These are phyloP conservation scores for Sipunculus nudus DNA, from an alignment of 2,888 invertebrate species.

Conservation along the genomic window DNA sequence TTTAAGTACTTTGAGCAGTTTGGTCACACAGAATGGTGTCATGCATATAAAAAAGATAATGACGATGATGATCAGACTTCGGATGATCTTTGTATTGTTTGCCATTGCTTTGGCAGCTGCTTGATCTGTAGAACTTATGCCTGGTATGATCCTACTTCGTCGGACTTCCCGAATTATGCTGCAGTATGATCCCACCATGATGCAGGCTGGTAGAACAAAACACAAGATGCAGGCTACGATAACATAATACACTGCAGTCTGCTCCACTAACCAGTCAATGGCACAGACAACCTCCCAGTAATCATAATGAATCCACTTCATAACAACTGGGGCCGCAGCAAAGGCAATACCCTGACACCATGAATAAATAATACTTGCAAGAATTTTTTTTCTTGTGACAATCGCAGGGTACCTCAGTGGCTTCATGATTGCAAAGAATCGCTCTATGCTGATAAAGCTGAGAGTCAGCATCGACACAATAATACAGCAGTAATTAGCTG, in stretches of 20 bases:
- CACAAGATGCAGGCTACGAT: constrained; percentile 54
- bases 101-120: constrained; percentile 25
- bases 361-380: constrained; percentile 43
- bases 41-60: constrained; percentile 61
- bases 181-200: constrained; percentile 50
- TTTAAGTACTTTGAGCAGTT: constrained; percentile 58
- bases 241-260: constrained; percentile 51
- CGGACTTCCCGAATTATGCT: constrained; percentile 36
- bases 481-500: constrained; percentile 61
- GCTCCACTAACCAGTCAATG: constrained; percentile 55
- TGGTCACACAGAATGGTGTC: constrained; percentile 64
- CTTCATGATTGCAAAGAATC: constrained; percentile 56
- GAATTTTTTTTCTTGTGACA: constrained; percentile 42
- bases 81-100: constrained; percentile 41
- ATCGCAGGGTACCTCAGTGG: constrained; percentile 49
- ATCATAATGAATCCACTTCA: constrained; percentile 59
- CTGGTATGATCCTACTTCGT: not conserved
- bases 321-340: constrained; percentile 47
- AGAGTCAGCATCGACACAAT: constrained; percentile 64
- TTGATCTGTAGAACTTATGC: not conserved
- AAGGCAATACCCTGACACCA: constrained; percentile 61
- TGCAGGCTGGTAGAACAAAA: constrained; percentile 53
- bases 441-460: constrained; percentile 60
- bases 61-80: constrained; percentile 58
- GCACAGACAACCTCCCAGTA: constrained; percentile 64